These are phyloP conservation scores for Melanaphis sacchari DNA, from an alignment of 1,140 invertebrate species.

Conservation along the genomic window DNA sequence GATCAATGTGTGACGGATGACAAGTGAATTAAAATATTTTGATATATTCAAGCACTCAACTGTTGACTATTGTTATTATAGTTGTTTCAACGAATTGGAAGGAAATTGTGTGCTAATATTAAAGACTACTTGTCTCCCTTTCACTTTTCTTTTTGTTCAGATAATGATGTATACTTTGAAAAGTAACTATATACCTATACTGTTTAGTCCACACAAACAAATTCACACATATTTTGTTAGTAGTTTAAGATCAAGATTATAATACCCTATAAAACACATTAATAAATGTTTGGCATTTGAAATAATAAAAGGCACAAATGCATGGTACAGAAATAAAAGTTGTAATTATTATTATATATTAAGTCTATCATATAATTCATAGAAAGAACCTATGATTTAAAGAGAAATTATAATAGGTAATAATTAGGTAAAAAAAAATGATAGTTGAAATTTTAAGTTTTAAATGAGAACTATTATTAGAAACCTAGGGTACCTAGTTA, in stretches of 20 bases:
- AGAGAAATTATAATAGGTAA: too few relatives aligned
- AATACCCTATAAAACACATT: neutral
- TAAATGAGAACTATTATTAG: neutral
- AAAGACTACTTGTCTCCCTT: conserved; percentile 42
- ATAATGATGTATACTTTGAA: neutral
- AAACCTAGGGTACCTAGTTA: neutral
- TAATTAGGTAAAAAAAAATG: too few relatives aligned
- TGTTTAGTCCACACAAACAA: conserved; percentile 1
- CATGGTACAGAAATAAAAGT: neutral
- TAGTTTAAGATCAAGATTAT: neutral
- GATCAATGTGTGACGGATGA: conserved; percentile 41
- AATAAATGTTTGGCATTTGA: neutral
- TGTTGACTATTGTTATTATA: conserved; percentile 14
- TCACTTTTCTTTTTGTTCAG: conserved; percentile 49
- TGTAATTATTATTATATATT: neutral
- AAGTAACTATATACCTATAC: neutral
- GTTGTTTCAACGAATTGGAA: neutral
- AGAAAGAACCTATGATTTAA: neutral
- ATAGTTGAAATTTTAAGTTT: too few relatives aligned
- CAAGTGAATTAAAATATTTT: conserved; percentile 50
- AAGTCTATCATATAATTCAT: neutral
- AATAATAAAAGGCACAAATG: neutral
- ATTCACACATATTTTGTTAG: neutral
- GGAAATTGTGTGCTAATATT: conserved; percentile 39
- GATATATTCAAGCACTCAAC: neutral